These are phyloP conservation scores for Stegophylla sp. DNA, from an alignment of 2,888 invertebrate genomes.

Conservation along the genomic window DNA sequence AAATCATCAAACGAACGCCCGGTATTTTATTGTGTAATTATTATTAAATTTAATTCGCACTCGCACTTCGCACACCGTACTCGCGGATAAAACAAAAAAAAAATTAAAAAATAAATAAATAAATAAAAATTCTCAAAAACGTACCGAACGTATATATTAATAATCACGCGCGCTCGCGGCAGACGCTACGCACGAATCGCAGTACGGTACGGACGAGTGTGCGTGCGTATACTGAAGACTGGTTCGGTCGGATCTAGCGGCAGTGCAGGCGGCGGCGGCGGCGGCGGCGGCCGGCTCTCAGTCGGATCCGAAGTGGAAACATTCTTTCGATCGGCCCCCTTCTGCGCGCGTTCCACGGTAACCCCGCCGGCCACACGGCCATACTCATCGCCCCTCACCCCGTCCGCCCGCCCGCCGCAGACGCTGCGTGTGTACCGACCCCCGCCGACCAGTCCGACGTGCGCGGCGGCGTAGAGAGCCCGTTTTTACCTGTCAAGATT, in stretches of 20 bases:
- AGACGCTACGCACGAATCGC: neutral
- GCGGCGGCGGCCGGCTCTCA: conserved; percentile 30
- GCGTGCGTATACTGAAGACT: conserved; percentile 55
- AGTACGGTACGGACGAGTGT: conserved; percentile 13
- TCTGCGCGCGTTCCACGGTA: conserved; percentile 57
- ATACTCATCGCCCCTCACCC: conserved; percentile 8
- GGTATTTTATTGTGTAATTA: too few species aligned
- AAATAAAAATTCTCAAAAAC: neutral
- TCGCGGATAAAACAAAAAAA: neutral
- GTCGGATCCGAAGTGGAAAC: conserved; percentile 58
- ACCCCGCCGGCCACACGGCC: conserved; percentile 52
- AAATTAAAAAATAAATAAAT: too few species aligned
- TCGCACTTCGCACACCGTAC: neutral
- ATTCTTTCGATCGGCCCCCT: conserved; percentile 58
- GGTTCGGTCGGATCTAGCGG: conserved; percentile 27
- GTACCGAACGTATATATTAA: too few species aligned
- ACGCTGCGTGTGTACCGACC: neutral
- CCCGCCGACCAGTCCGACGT: conserved; percentile 1
- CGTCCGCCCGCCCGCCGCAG: neutral
- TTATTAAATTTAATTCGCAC: neutral
- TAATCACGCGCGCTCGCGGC: conserved; percentile 7
- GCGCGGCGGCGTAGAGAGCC: conserved; percentile 44
- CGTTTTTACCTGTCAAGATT: conserved; percentile 59
- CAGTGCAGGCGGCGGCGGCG: conserved; percentile 18
- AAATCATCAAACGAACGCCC: too few species aligned